Evolutionary conservation across 2,888 invertebrate species (phyloP), one percentile per base, ranked within the genome.

Genomic region (Terebella lapidaria): DNA sequence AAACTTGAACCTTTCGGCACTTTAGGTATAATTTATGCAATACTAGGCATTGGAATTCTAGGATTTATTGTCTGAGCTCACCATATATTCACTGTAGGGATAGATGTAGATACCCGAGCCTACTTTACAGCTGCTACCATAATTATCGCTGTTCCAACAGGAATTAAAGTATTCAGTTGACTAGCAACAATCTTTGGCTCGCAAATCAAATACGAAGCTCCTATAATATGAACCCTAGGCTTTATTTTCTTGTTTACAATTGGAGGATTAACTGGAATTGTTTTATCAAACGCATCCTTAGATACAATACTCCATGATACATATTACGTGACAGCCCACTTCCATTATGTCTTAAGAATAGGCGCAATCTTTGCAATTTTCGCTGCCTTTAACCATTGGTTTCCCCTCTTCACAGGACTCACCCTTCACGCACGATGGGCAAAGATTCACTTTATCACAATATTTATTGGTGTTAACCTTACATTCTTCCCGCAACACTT

Each of bases 21-120:
- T 1, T 68, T 89, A 81, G 88, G 88, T 15, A 89, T 90, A 20
- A 89, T 68, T 47, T 90, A 90, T 83, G 90, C 90, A n/a, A 90
- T 90, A 85, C 69, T 88, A 81, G 85, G 88, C 61, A 91, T 91
- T 87, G 90, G 89, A 20, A 78, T 90, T 74, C 80, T 91, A 84
- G 90, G 89, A 69, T 91, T 90, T 85, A 85, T 91, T 81, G 90
- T 91, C 0, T 90, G 90, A 85, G 89, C 89, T 5, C 90, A 91
- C 77, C 90, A 91, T 78, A 91, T 91, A 85, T 91, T 90, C 81
- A 90, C 89, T 1, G 87, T 90, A 35, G 90, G 90, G 0, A 87
- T 91, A 86, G 89, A 90, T 81, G 86, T 90, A 62, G 89, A 90
- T 81, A 89, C 89, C 0, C 88, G 89, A 80, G 89, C 90, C 25